A percentile compares a stretch with the other conserved stretches of the same genome.
These are phyloP conservation scores for Lateolabrax maculatus DNA, from an alignment of 2,797 vertebrate species.

Conservation along the genomic window DNA sequence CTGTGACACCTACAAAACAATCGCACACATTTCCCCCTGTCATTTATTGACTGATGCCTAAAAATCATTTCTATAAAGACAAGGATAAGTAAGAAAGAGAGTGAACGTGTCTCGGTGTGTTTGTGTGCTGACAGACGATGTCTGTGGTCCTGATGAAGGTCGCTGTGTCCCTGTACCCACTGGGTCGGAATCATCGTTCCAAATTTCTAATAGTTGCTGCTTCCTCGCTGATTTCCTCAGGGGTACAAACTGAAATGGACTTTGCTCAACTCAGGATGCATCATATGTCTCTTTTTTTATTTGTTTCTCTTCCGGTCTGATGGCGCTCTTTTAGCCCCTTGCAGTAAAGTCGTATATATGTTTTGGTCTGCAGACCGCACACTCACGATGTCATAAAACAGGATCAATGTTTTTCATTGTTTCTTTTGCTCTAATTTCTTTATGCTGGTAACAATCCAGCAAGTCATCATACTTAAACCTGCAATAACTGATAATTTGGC, in stretches of 20 bases:
- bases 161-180: slow-evolving; percentile 53
- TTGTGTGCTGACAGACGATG: slow-evolving; percentile 24
- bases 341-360: background rate
- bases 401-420: background rate
- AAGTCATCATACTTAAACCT: background rate
- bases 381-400: too few species aligned
- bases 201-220: slow-evolving; percentile 67
- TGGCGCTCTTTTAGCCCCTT: background rate
- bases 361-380: background rate
- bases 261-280: slow-evolving; percentile 51
- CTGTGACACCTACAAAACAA: slow-evolving; percentile 26
- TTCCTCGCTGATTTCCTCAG: slow-evolving; percentile 72
- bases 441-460: background rate
- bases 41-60: slow-evolving; percentile 35
- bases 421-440: too few species aligned
- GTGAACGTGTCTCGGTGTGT: slow-evolving; percentile 2
- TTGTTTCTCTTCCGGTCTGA: slow-evolving; percentile 22
- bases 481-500: background rate
- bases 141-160: slow-evolving; percentile 60
- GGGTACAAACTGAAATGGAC: slow-evolving; percentile 67
- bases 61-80: slow-evolving; percentile 44
- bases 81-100: slow-evolving; percentile 18
- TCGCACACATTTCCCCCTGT: slow-evolving; percentile 32
- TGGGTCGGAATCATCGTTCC: slow-evolving; percentile 65
- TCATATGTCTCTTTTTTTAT: slow-evolving; percentile 18